Conservation (phyloP, 2,113 vertebrate genomes). For the Callopanchax toddi region DNA sequence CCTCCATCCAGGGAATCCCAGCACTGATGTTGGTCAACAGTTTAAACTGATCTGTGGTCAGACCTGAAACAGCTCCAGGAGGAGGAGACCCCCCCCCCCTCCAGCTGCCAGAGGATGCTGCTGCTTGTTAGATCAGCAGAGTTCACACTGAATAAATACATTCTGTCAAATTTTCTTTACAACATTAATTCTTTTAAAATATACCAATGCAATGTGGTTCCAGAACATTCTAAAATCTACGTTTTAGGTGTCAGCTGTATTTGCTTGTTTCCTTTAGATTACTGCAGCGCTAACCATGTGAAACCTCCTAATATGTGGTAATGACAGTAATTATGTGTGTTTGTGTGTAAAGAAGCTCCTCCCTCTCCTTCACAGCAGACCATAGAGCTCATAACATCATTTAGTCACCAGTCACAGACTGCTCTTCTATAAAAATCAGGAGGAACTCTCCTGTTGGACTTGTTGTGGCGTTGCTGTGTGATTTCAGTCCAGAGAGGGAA, state of each 20-base stretch:
- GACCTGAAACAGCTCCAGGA: neutral
- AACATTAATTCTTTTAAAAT: no score
- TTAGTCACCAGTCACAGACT: neutral
- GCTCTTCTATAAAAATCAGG: neutral
- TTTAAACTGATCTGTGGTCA: no score
- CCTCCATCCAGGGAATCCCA: no score
- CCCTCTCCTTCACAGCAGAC: neutral
- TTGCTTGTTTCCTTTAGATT: neutral
- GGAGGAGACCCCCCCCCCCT: no score
- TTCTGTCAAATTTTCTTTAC: no score
- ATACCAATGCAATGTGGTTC: no score
- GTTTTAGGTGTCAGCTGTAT: neutral
- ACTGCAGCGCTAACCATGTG: neutral
- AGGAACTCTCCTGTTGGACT: neutral
- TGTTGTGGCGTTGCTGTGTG: neutral
- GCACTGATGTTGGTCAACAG: no score
- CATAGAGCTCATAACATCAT: neutral
- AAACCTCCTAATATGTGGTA: neutral
- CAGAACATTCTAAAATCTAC: no score
- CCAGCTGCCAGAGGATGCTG: no score
- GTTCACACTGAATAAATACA: no score
- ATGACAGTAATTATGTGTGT: slow-evolving; percentile 1
- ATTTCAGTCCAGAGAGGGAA: neutral
- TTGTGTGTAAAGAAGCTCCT: neutral
- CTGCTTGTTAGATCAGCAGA: no score